Conservation (phyloP, 2,888 invertebrate genomes). For the Drosophila kuntzei region DNA sequence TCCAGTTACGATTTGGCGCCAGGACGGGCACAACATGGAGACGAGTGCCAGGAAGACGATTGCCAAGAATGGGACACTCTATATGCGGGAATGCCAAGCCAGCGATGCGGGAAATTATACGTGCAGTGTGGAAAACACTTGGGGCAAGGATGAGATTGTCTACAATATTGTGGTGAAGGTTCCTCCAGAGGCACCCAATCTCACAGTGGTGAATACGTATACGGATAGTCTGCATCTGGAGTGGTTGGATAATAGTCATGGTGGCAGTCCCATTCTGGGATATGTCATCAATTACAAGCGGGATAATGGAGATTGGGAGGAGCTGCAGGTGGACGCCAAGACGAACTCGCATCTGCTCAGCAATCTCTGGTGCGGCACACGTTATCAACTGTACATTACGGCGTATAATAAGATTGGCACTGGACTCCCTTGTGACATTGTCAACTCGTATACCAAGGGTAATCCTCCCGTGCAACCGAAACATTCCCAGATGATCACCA, state of each 20-base stretch:
- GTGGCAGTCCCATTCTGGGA: constrained; percentile 92
- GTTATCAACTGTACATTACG: constrained; percentile 94
- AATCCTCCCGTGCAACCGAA: constrained; percentile 92
- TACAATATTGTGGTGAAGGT: constrained; percentile 90
- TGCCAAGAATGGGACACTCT: constrained; percentile 90
- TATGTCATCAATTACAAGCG: constrained; percentile 96
- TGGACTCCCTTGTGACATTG: constrained; percentile 94
- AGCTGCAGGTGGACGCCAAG: constrained; percentile 93
- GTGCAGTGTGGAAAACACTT: constrained; percentile 93
- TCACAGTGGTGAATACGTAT: constrained; percentile 93
- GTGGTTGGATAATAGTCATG: constrained; percentile 93
- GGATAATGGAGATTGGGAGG: constrained; percentile 96
- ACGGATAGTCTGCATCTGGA: constrained; percentile 93
- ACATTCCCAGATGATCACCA: constrained; percentile 92
- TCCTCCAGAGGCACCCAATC: constrained; percentile 93
- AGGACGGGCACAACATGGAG: constrained; percentile 91
- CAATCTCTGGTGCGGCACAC: constrained; percentile 94
- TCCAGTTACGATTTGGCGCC: constrained; percentile 92
- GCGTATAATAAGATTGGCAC: constrained; percentile 96
- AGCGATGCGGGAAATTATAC: constrained; percentile 96
- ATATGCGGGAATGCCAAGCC: constrained; percentile 91
- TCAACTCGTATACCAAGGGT: constrained; percentile 93
- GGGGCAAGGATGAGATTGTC: constrained; percentile 93
- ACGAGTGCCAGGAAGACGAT: constrained; percentile 89
- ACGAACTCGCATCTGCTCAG: constrained; percentile 92